Conservation (phyloP, 2,888 invertebrate species). For the Macroteleia sp. region DNA sequence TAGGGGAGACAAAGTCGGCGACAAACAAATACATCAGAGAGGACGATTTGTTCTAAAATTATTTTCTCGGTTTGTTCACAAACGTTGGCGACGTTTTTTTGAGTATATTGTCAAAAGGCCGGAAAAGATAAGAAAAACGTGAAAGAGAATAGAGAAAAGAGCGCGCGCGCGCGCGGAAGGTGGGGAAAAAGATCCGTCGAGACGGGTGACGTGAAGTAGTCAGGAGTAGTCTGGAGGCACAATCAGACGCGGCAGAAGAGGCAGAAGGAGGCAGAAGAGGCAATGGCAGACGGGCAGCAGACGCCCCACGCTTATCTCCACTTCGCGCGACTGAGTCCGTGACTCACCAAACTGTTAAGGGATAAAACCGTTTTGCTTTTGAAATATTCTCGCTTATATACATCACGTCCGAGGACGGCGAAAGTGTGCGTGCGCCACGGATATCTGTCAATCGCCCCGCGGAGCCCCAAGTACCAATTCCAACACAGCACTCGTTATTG, state of each 20-base stretch:
- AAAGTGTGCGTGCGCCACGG: conserved; percentile 8
- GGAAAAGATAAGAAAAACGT: conserved; percentile 49
- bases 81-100: no score
- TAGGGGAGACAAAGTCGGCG: no score
- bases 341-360: conserved; percentile 83
- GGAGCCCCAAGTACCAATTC: no score
- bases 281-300: conserved; percentile 83
- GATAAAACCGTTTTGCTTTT: conserved; percentile 80
- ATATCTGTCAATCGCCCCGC: conserved; percentile 34
- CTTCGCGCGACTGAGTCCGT: conserved; percentile 73
- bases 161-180: conserved; percentile 50
- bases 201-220: conserved; percentile 62
- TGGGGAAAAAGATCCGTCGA: conserved; percentile 55
- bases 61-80: no score
- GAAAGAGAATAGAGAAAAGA: conserved; percentile 42
- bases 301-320: conserved; percentile 80
- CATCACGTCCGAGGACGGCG: neutral
- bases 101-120: conserved; percentile 61
- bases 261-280: conserved; percentile 81
- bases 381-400: conserved; percentile 49
- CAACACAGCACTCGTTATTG: conserved; percentile 1
- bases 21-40: no score
- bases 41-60: no score
- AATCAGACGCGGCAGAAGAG: conserved; percentile 79
- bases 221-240: conserved; percentile 68